A percentile compares a stretch with the other conserved stretches of the same genome.
Evolutionary conservation across 2,888 invertebrate genomes (phyloP).

Genomic region (Cataglyphis rosenhaueri): DNA sequence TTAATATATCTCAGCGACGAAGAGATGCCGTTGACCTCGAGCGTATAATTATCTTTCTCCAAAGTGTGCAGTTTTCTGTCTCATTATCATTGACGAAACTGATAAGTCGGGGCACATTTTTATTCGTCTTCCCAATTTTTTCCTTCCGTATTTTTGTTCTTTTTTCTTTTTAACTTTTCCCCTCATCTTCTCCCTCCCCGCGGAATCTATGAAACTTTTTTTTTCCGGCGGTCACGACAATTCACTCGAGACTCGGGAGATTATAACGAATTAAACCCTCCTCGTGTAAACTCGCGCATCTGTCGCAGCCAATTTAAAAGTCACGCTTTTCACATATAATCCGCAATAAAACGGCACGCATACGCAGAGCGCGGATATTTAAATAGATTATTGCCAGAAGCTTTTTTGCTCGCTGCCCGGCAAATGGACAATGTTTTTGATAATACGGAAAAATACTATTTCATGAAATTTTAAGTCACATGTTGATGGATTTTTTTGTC

Average conservation of each 20-base stretch:
- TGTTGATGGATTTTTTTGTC: slow-evolving; percentile 14
- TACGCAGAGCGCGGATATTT: slow-evolving; percentile 21
- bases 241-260: slow-evolving; percentile 35
- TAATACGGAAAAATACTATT: slow-evolving; percentile 36
- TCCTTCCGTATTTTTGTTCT: neutral
- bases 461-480: slow-evolving; percentile 29
- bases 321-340: slow-evolving; percentile 36
- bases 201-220: slow-evolving; percentile 10
- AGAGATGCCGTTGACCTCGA: neutral
- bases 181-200: neutral
- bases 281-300: slow-evolving; percentile 47
- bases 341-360: slow-evolving; percentile 31
- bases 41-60: neutral
- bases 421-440: slow-evolving; percentile 35
- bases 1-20: slow-evolving; percentile 61
- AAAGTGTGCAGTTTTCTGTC: slow-evolving; percentile 24
- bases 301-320: slow-evolving; percentile 51
- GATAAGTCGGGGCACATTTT: neutral
- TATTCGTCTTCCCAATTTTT: neutral
- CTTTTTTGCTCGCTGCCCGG: slow-evolving; percentile 31
- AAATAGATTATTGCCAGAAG: slow-evolving; percentile 51
- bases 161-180: neutral
- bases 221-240: slow-evolving; percentile 31
- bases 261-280: slow-evolving; percentile 41
- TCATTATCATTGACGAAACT: slow-evolving; percentile 23